Conservation (phyloP, 30 jellyfish, hydroid and myxozoan genomes). For the Hydractinia symbiolongicarpus region DNA sequence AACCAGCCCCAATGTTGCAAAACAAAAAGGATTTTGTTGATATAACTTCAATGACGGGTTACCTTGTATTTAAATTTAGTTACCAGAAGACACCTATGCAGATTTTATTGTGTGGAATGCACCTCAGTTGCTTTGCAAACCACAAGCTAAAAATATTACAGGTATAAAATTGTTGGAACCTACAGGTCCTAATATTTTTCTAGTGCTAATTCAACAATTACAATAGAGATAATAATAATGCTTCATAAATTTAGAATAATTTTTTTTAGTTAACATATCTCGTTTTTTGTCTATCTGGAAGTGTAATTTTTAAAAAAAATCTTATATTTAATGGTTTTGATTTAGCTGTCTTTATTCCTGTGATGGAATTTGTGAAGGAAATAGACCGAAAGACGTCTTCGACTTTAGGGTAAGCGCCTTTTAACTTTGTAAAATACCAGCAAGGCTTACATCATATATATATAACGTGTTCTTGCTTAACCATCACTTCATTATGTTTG, state of each 20-base stretch:
- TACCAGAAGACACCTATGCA: conserved; percentile 96
- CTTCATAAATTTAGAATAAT: too few relatives aligned
- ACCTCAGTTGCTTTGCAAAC: conserved; percentile 84
- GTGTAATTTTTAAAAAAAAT: too few relatives aligned
- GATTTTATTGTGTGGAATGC: conserved; percentile 86
- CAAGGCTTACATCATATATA: too few relatives aligned
- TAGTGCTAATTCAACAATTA: not conserved
- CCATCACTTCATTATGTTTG: too few relatives aligned
- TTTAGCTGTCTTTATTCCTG: conserved; percentile 74
- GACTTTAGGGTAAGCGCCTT: conserved; percentile 48
- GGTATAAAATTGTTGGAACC: conserved; percentile 19
- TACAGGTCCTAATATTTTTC: not conserved
- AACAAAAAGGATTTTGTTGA: too few relatives aligned
- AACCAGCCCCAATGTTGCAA: too few relatives aligned
- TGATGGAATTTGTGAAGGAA: conserved; percentile 76
- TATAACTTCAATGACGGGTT: not conserved
- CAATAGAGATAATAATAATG: too few relatives aligned
- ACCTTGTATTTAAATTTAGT: conserved; percentile 20
- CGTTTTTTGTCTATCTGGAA: too few relatives aligned
- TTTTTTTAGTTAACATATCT: too few relatives aligned
- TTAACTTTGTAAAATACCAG: not conserved
- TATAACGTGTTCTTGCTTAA: too few relatives aligned
- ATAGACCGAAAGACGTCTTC: conserved; percentile 84
- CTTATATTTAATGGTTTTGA: not conserved
- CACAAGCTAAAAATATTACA: conserved; percentile 71